phyloP scores from a whole-genome alignment of 2,797 vertebrate genomes.

The Hyperoplus lanceolatus region DNA sequence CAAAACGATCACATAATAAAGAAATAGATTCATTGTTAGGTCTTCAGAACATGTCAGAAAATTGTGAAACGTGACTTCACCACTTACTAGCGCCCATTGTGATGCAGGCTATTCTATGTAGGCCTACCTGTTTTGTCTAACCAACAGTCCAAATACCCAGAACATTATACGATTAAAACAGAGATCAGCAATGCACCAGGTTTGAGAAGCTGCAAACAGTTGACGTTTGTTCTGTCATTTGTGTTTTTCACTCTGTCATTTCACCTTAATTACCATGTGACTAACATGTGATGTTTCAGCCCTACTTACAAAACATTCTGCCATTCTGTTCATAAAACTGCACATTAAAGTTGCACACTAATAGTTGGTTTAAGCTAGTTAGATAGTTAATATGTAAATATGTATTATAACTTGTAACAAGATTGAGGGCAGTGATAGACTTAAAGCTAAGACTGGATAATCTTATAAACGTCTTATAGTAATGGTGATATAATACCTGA shows the following conservation, averaged over 20 bases:
- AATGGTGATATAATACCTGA: too few species aligned
- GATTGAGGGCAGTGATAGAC: background rate
- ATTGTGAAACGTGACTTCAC: too few species aligned
- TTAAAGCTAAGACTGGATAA: background rate
- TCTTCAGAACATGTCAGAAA: too few species aligned
- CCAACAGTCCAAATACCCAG: too few species aligned
- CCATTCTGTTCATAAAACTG: background rate
- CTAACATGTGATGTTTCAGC: background rate
- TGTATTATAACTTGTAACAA: too few species aligned
- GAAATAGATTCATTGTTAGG: too few species aligned
- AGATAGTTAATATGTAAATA: background rate
- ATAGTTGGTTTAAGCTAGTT: background rate
- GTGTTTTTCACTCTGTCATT: background rate
- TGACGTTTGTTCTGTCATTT: background rate
- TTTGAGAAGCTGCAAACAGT: background rate
- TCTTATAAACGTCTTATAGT: background rate
- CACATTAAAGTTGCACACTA: background rate
- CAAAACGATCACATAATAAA: too few species aligned
- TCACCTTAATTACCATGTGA: background rate
- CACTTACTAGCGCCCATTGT: too few species aligned
- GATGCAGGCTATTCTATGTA: too few species aligned
- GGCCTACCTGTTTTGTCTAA: background rate
- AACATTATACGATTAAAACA: too few species aligned
- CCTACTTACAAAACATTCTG: background rate
- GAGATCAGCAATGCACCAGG: too few species aligned